Evolutionary conservation across 2,113 vertebrate species (phyloP), one percentile per base, ranked within the genome.

Genomic region (Philantomba maxwellii): DNA sequence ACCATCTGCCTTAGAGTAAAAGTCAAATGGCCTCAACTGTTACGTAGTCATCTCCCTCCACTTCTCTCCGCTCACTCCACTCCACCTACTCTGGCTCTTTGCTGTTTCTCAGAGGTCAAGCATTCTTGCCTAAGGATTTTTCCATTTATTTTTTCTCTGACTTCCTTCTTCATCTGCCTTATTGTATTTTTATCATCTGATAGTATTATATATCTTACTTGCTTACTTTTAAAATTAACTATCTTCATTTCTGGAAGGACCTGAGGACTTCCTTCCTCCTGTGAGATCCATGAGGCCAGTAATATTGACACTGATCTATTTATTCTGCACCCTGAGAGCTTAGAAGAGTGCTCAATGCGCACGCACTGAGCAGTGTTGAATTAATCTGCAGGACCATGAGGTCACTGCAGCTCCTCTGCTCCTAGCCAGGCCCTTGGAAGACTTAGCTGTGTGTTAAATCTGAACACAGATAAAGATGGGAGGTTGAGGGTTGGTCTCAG

Each of bases 31-130:
- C 4, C 26, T 80, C n/a, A n/a, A 10, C 23, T 55, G 1, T 28
- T 45, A 36, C 3, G 2, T 3, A 0, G 7, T 43, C 84, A 55
- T 11, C 30, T 6, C 9, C n/a, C 9, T 33, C 47, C 21, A 3
- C 23, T 45, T 45, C 58, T 33, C 43, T 87, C 58, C 0, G n/a
- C 6, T 80, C 84, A 25, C 26, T 53, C 19, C 53, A 64, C 1
- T 9, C 23, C 73, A 43, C 36, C 36, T 87, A 26, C 47, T 64
- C 57, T 6, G 36, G 28, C 21, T 43, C 28, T 26, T 64, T 10
- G 70, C 1, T 51, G 33, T 33, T 78, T 93, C 70, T 78, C 70
- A 39, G 66, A 45, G 58, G 23, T 53, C 47, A 55, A 55, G 10
- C 53, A 87, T 43, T 45, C 57, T 15, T 55, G 57, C 26, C 47